Base-by-base conservation (phyloP, 2,888 invertebrate species). In the Bibio marci region DNA sequence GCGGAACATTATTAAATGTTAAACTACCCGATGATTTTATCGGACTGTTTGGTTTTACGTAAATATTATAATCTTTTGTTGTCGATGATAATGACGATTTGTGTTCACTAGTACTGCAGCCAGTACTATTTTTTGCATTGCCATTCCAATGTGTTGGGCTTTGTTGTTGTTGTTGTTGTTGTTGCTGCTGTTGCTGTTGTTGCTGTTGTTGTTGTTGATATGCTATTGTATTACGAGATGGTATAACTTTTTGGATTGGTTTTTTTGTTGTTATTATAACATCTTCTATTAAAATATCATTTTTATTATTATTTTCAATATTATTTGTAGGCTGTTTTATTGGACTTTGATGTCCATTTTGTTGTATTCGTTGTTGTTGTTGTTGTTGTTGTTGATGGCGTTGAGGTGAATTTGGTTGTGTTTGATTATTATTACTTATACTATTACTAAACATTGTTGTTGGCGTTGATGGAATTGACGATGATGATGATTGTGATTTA, bases 171-270 rank as follows among this genome's bases (percentile, higher is more conserved):
- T 37, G 41, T 42, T 39, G 44, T 46, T 31, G 44, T 36, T 44
- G 44, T 15, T 37, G 22, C 33, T 60, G 64, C 19, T 41, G 49
- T 43, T 56, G 17, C 17, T 18, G 19, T 32, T 13, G 15, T 4
- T 40, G 43, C 4, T 41, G 35, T 11, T 39, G 41, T 43, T 39
- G 44, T 45, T 31, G 44, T 36, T 43, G 44, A 14, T 37, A 34
- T 60, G 64, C 19, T 41, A 48, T 43, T 56, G 15, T 68, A 50
- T 76, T 78, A 47, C 81, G 68, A n/a, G 81, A 80, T 3, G 82
- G 81, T 25, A 73, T 76, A 7, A 82, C 82, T 62, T 82, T 83
- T 55, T 81, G 81, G 17, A 82, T 73, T 7, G 82, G 82, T 53
- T 77, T 71, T 22, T 40, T 30, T 6, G 6, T 33, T 22, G 22